phyloP scores from a whole-genome alignment of 2,797 vertebrate genomes.

The Trachops cirrhosus region DNA sequence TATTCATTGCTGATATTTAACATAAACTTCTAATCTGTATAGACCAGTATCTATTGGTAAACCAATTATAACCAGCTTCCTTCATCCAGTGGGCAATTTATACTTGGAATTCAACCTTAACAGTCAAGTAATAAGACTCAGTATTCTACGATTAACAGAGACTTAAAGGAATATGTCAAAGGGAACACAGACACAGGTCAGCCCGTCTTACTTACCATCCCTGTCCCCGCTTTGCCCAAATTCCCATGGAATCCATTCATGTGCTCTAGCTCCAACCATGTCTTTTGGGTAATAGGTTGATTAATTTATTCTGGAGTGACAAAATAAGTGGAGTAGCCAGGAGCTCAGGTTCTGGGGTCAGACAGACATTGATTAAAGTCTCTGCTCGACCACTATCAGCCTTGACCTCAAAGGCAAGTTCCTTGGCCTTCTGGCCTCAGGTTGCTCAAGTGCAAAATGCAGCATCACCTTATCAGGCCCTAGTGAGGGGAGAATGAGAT shows the following conservation, averaged over 20 bases:
- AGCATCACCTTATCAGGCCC: not conserved
- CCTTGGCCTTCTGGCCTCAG: not conserved
- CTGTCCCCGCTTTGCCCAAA: not conserved
- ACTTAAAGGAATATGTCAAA: not conserved
- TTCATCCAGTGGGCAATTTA: not conserved
- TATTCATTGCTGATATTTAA: not conserved
- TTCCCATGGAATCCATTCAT: not conserved
- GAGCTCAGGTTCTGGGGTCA: not conserved
- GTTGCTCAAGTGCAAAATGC: not conserved
- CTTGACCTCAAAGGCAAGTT: not conserved
- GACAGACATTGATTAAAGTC: not conserved
- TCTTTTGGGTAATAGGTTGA: not conserved
- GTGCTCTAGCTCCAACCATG: not conserved
- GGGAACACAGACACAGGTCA: not conserved
- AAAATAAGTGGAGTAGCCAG: not conserved
- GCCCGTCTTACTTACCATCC: not conserved
- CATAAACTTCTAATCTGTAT: not conserved
- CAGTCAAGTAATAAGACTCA: not conserved
- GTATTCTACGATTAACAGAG: not conserved
- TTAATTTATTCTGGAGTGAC: not conserved
- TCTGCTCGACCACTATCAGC: not conserved
- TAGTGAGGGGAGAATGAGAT: not conserved
- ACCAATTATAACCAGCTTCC: not conserved
- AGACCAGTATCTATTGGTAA: not conserved
- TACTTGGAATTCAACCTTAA: slow-evolving; percentile 15